phyloP scores from a whole-genome alignment of 2,797 vertebrate genomes.

The Cryptoprocta ferox region DNA sequence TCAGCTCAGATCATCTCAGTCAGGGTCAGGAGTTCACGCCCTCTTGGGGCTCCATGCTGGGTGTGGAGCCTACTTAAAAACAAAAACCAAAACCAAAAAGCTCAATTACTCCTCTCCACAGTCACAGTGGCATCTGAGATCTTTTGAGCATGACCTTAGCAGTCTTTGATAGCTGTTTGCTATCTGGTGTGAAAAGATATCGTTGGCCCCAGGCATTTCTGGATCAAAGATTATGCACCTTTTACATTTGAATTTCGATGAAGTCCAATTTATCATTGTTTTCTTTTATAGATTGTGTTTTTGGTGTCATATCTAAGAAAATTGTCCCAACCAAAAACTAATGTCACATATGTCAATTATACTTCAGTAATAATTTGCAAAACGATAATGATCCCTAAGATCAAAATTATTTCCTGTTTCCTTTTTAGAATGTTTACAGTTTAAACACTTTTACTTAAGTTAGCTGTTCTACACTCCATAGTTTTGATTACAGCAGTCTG shows the following conservation, averaged over 20 bases:
- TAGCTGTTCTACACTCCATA: background rate
- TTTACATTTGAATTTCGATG: background rate
- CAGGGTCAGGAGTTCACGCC: too few relatives aligned
- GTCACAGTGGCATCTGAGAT: background rate
- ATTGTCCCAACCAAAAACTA: background rate
- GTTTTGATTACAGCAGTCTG: background rate
- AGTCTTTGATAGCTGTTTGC: background rate
- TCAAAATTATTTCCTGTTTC: background rate
- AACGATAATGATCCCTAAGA: background rate
- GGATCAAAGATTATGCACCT: background rate
- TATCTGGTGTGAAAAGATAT: background rate
- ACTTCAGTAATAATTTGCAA: background rate
- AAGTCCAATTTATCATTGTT: background rate
- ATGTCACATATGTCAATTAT: background rate
- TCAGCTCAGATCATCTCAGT: too few relatives aligned
- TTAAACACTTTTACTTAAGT: background rate
- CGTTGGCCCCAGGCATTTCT: background rate
- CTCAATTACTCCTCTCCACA: background rate
- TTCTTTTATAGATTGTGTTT: background rate
- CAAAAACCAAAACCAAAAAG: too few relatives aligned
- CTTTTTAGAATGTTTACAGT: background rate
- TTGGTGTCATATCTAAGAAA: background rate
- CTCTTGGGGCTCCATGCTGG: too few relatives aligned
- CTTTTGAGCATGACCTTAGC: background rate
- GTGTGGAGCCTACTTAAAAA: too few relatives aligned